Conservation (phyloP, 2,113 vertebrate species). For the Muntiacus reevesi region DNA sequence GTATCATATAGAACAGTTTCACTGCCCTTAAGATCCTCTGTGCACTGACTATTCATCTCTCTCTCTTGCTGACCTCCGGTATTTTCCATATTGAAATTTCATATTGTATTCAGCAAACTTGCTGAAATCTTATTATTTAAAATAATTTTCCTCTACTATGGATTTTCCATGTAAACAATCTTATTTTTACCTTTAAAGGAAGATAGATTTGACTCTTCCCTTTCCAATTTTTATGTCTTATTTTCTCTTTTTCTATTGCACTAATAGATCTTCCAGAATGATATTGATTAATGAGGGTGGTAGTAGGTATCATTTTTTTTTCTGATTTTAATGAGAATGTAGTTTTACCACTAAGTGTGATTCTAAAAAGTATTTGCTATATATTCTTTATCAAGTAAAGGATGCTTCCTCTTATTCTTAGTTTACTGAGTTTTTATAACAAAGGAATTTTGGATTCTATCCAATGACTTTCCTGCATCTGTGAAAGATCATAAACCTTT, state of each 20-base stretch:
- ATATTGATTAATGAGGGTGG: neutral
- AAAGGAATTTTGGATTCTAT: neutral
- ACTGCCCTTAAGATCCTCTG: neutral
- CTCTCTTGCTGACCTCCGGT: neutral
- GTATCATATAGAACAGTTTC: neutral
- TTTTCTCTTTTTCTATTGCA: neutral
- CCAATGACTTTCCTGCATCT: neutral
- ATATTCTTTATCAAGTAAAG: neutral
- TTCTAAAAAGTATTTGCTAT: neutral
- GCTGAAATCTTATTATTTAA: neutral
- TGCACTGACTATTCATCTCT: neutral
- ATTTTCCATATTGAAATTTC: neutral
- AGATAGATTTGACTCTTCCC: neutral
- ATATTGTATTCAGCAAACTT: neutral
- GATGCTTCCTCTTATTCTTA: neutral
- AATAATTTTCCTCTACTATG: neutral
- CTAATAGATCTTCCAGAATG: neutral
- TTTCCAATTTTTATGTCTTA: neutral
- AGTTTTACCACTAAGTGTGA: neutral
- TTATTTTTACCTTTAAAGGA: neutral
- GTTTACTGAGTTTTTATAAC: neutral
- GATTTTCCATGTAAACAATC: neutral
- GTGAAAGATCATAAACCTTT: neutral
- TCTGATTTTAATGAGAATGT: neutral
- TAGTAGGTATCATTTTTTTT: neutral